phyloP scores from a whole-genome alignment of 2,797 vertebrate species.

The Avahi laniger region DNA sequence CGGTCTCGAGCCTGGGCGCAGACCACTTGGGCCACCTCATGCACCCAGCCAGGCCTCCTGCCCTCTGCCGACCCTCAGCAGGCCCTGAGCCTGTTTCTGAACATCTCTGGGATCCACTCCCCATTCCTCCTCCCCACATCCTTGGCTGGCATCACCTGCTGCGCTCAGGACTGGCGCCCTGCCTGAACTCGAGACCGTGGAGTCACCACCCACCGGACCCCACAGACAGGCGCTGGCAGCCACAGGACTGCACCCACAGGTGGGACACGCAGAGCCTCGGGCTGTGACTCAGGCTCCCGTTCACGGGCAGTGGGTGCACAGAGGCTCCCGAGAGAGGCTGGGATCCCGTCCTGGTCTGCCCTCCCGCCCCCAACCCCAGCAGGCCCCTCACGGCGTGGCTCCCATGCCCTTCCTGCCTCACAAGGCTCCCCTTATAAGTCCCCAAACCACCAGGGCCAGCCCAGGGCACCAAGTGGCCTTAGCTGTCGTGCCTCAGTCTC shows the following conservation, averaged over 20 bases:
- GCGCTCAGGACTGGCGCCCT: not conserved
- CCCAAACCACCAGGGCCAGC: not conserved
- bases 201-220: not conserved
- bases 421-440: not conserved
- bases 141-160: not conserved
- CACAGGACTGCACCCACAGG: not conserved
- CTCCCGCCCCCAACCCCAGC: accelerated
- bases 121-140: not conserved
- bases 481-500: not conserved
- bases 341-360: too few species aligned
- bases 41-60: not conserved
- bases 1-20: not conserved
- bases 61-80: not conserved
- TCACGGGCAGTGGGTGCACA: accelerated
- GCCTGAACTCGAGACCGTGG: not conserved
- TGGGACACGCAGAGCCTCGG: accelerated
- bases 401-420: not conserved
- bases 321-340: not conserved
- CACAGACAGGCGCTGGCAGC: not conserved
- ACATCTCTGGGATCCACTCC: not conserved
- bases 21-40: not conserved
- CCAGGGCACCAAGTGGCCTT: too few species aligned
- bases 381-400: not conserved
- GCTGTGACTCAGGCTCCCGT: not conserved
- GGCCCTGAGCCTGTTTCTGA: not conserved